These are phyloP conservation scores for Sebastes minor DNA, from an alignment of 2,797 vertebrate genomes.

Conservation along the genomic window DNA sequence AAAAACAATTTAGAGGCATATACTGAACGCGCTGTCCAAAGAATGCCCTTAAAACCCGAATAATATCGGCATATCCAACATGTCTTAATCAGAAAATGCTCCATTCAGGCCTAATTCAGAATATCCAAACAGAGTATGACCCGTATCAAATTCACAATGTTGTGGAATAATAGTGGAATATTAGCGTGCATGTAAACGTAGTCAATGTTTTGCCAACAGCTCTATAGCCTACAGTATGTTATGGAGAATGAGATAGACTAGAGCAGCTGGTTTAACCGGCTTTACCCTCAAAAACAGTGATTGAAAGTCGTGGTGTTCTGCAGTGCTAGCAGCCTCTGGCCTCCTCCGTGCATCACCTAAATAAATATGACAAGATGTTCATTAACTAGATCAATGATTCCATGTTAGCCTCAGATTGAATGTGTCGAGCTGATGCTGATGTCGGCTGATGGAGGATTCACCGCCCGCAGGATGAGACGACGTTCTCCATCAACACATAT, in stretches of 20 bases:
- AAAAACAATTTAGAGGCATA: fast-evolving
- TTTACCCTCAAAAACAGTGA: background rate
- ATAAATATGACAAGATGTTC: constrained; percentile 40
- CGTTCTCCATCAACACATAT: constrained; percentile 8
- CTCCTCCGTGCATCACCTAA: background rate
- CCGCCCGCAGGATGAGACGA: constrained; percentile 1
- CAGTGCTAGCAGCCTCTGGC: background rate
- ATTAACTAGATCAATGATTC: constrained; percentile 46
- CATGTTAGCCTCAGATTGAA: constrained; percentile 12
- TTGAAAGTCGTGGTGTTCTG: background rate
- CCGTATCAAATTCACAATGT: no score
- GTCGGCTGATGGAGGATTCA: constrained; percentile 14
- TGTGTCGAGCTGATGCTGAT: background rate
- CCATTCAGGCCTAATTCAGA: no score
- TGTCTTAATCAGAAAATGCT: no score
- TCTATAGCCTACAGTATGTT: background rate
- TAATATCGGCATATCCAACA: no score
- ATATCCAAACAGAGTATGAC: no score
- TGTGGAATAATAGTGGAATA: no score
- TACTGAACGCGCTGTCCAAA: no score
- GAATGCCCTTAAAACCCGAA: no score
- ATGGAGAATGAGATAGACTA: fast-evolving
- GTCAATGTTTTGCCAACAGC: background rate
- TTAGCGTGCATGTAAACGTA: background rate
- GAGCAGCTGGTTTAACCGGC: background rate